Conservation (phyloP, 2,888 invertebrate species). For the Podabrus alpinus region DNA sequence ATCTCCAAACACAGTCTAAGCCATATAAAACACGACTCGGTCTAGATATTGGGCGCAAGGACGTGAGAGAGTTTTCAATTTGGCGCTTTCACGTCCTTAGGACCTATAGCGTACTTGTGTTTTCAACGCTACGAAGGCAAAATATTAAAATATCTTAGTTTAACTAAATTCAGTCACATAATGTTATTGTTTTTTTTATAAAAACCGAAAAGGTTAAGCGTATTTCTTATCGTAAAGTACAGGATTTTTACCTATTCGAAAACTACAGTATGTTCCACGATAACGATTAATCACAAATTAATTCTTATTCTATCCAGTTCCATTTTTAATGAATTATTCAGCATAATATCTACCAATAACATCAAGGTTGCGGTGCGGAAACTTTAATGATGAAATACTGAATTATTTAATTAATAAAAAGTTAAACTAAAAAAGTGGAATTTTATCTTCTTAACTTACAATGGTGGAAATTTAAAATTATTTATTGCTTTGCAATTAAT, state of each 20-base stretch:
- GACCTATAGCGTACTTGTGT: slow-evolving; percentile 46
- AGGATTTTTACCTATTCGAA: background rate
- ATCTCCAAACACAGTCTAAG: slow-evolving; percentile 46
- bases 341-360: no score
- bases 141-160: slow-evolving; percentile 44
- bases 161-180: background rate
- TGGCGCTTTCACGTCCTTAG: slow-evolving; percentile 44
- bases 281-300: background rate
- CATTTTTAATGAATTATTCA: no score
- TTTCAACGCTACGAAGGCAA: slow-evolving; percentile 50
- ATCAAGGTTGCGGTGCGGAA: no score
- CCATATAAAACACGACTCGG: slow-evolving; percentile 47
- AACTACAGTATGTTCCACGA: background rate
- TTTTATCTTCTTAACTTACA: background rate
- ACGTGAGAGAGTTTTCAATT: slow-evolving; percentile 54
- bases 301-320: no score
- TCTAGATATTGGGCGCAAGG: slow-evolving; percentile 46
- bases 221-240: background rate
- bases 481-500: background rate
- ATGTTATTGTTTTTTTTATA: background rate
- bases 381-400: no score
- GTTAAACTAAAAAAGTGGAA: no score
- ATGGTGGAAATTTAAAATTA: background rate
- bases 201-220: background rate
- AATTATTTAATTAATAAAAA: no score